Base-by-base conservation (phyloP, 2,888 invertebrate species). In the Polymixis flavicincta region DNA sequence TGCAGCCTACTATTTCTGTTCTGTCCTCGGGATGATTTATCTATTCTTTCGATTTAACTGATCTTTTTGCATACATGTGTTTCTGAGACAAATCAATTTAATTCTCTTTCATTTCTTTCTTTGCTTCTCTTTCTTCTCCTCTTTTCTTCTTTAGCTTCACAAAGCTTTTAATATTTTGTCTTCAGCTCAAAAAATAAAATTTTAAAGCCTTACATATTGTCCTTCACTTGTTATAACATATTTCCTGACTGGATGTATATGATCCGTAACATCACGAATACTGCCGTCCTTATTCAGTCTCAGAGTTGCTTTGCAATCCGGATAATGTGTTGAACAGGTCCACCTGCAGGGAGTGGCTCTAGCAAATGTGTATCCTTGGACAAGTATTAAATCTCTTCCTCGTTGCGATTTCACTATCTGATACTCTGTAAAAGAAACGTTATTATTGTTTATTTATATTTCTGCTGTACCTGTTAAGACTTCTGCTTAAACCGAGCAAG, bases 291-390 rank as follows among this genome's bases (percentile, higher is more conserved):
- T 74, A 19, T 71, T n/a, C 13, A 85, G 19, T 69, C 60, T 78
- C 25, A 85, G 14, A n/a, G 54, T 65, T 3, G 78, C 74, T 22
- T 73, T 86, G 48, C 85, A 85, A 13, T 78, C 76, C 1, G 86
- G 86, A 37, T 85, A 83, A 61, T 84, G 61, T 6, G 86, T 85
- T 0, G 84, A 85, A 71, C 92, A 92, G 1, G 82, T 73, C 91
- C 91, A 92, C 4, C 74, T 75, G 7, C 69, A 81, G 0, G 70
- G 45, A 8, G 76, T 87, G 0, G 73, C 70, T 73, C 82, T 80
- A 0, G 87, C 80, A 71, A 89, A 93, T 0, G 92, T 92, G 64
- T 88, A 92, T 0, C 90, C 92, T 2, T 87, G 84, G 7, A 86
- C 61, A 1, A 92, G 73, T 5, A 93, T 86, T n/a, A 92, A 83